Conservation (phyloP, 2,888 invertebrate genomes). For the Emmelina monodactyla region DNA sequence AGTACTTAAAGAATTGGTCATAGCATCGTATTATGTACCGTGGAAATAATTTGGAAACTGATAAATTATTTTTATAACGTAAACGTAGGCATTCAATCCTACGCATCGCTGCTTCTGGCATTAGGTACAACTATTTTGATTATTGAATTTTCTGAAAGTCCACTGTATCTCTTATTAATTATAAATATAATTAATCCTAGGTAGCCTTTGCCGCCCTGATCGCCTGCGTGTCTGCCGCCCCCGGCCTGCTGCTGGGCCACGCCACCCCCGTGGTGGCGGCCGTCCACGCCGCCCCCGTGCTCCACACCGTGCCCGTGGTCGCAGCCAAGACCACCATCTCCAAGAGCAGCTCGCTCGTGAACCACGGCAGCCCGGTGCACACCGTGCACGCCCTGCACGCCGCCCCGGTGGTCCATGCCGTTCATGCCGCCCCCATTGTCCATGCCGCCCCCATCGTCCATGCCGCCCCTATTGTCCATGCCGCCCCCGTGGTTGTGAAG, state of each 20-base stretch:
- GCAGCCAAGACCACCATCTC: constrained; percentile 50
- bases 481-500: constrained; percentile 18
- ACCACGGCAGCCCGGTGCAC: constrained; percentile 45
- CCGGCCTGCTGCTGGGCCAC: constrained; percentile 40
- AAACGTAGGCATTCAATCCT: too few relatives aligned
- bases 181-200: constrained; percentile 24
- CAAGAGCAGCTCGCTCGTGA: constrained; percentile 53
- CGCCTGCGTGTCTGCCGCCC: constrained; percentile 57
- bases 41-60: too few relatives aligned
- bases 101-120: too few relatives aligned
- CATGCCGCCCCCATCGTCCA: constrained; percentile 25
- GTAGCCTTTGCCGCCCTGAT: constrained; percentile 55
- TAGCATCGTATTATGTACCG: too few relatives aligned
- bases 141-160: too few relatives aligned
- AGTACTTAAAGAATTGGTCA: too few relatives aligned
- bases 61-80: too few relatives aligned
- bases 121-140: too few relatives aligned
- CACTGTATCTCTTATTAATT: too few relatives aligned
- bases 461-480: constrained; percentile 25
- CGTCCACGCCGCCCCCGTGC: constrained; percentile 38
- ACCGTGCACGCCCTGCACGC: constrained; percentile 33
- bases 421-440: constrained; percentile 27
- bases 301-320: constrained; percentile 26
- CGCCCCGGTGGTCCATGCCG: constrained; percentile 35
- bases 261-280: constrained; percentile 41